Base-by-base conservation (phyloP, 2,797 vertebrate genomes). In the Acanthurus lineatus region DNA sequence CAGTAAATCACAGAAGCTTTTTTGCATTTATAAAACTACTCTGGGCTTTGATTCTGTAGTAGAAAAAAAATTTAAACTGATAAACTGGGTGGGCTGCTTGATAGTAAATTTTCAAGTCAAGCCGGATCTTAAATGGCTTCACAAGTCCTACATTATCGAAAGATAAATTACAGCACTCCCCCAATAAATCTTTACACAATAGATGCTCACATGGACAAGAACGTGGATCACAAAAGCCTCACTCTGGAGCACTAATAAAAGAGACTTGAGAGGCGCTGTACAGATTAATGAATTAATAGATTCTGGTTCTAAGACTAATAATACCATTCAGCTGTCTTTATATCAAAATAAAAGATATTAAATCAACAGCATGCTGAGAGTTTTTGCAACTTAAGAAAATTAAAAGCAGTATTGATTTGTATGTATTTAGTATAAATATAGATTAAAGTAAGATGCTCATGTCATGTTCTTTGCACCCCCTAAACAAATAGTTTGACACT, bases 131-230 rank as follows among this genome's bases (percentile, higher is more conserved):
- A 54, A 52, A 54, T 38, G 59, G 38, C 17, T 69, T 71, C 48
- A 60, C 56, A 51, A 51, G 20, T 73, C 20, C 59, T 32, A 20
- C 54, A 65, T 28, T 51, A 57, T 52, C 28, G 52, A 54, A 57
- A 40, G 63, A 64, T 48, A 47, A 77, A 73, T 66, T 51, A 73
- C 69, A 71, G 69, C 38, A 49, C 38, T 19, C 48, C 20, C 28
- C 20, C 5, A 7, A 19, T 66, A 59, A 51, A 35, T 63, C 40
- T 49, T 11, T 6, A 59, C 42, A 81, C 53, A 32, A 38, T 14
- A 56, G 20, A 71, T 53, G 3, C 48, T 57, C 35, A 59, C 20
- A 56, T n/a, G 57, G 44, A 48, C 57, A 42, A 45, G 32, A 65
- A 22, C 22, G 25, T 16, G 4, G 10, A 60, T 52, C 57, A 47